phyloP scores from a whole-genome alignment of 2,113 vertebrate genomes.

The Neolamprologus sp. region DNA sequence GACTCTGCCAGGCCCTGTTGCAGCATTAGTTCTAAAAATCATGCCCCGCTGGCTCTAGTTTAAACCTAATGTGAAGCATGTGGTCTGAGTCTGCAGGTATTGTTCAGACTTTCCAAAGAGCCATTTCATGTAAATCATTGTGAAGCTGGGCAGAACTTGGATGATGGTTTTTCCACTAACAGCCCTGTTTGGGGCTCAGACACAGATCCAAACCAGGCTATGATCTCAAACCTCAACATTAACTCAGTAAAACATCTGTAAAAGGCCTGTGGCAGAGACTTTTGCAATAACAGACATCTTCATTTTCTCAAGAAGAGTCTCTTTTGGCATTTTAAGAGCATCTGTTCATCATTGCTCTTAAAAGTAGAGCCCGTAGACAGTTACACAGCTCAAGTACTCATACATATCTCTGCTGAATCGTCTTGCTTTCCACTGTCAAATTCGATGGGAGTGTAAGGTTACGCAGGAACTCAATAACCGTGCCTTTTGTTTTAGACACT shows the following conservation, averaged over 20 bases:
- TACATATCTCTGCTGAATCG: neutral
- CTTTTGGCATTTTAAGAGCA: neutral
- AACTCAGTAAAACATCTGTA: neutral
- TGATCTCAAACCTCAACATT: neutral
- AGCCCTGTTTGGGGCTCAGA: neutral
- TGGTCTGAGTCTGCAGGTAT: neutral
- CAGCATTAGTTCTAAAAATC: neutral
- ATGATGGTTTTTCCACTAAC: conserved; percentile 1
- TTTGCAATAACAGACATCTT: conserved; percentile 6
- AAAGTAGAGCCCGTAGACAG: neutral
- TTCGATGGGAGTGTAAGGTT: neutral
- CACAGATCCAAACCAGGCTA: neutral
- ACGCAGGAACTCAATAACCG: neutral
- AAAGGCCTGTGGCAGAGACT: neutral
- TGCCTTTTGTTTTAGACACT: conserved; percentile 20
- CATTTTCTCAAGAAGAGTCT: neutral
- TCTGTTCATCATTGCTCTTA: neutral
- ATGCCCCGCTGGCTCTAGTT: neutral
- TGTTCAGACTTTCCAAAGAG: conserved; percentile 8
- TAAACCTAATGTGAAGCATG: neutral
- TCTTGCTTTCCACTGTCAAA: neutral
- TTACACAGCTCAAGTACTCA: neutral
- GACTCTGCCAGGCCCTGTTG: neutral
- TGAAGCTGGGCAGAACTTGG: neutral
- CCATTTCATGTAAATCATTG: neutral